Conservation (phyloP, 92 coral and sea anemone species). For the Paragorgia papillata region DNA sequence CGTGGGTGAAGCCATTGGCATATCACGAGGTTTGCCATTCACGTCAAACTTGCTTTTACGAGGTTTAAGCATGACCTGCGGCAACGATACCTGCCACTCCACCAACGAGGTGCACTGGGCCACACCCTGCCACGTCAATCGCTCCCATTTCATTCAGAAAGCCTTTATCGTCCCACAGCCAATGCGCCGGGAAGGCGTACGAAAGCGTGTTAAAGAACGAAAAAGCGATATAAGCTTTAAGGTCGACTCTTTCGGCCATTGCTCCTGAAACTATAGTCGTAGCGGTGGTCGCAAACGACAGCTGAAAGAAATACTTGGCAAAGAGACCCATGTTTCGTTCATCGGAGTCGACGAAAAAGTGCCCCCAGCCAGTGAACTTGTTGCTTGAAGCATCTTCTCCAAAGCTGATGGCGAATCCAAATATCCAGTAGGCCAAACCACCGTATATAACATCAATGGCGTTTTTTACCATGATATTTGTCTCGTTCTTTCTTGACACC, state of each 20-base stretch:
- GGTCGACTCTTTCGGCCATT: slow-evolving; percentile 80
- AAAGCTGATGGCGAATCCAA: slow-evolving; percentile 85
- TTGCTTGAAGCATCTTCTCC: slow-evolving; percentile 56
- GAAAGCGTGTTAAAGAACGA: slow-evolving; percentile 73
- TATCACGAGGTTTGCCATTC: slow-evolving; percentile 53
- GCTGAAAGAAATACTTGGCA: slow-evolving; percentile 80
- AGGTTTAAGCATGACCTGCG: slow-evolving; percentile 68
- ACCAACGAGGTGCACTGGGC: slow-evolving; percentile 84
- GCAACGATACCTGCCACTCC: slow-evolving; percentile 82
- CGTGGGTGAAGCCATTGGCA: slow-evolving; percentile 75
- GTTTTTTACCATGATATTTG: slow-evolving; percentile 79
- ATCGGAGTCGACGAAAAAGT: slow-evolving; percentile 70
- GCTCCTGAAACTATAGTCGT: slow-evolving; percentile 85
- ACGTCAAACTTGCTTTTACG: slow-evolving; percentile 69
- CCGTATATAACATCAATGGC: slow-evolving; percentile 81
- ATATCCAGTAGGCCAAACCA: slow-evolving; percentile 79
- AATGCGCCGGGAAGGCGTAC: slow-evolving; percentile 80
- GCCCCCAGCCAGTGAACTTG: slow-evolving; percentile 69
- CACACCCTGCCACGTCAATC: slow-evolving; percentile 85
- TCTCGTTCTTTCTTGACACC: slow-evolving; percentile 82
- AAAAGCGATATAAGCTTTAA: slow-evolving; percentile 75
- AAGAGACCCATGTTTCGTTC: slow-evolving; percentile 72
- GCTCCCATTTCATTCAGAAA: slow-evolving; percentile 73
- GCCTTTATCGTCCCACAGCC: slow-evolving; percentile 77
- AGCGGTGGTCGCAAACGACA: slow-evolving; percentile 81